Conservation (phyloP, 2,113 vertebrate species). For the Camelus bactrianus region DNA sequence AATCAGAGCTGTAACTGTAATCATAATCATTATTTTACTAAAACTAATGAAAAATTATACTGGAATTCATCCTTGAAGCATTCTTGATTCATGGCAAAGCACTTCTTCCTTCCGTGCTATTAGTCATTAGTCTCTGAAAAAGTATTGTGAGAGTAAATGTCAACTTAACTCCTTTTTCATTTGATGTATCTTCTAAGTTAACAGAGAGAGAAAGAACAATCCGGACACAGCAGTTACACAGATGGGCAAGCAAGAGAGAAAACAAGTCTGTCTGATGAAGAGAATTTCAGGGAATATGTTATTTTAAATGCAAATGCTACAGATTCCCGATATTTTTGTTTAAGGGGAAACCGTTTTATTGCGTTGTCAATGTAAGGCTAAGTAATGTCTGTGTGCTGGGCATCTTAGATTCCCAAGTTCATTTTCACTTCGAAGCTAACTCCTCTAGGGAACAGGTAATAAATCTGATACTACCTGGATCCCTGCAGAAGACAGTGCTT, state of each 20-base stretch:
- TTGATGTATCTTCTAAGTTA: conserved; percentile 16
- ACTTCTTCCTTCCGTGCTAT: neutral
- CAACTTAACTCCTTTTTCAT: conserved; percentile 67
- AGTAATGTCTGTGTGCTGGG: neutral
- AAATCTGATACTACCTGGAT: neutral
- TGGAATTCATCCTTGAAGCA: conserved; percentile 56
- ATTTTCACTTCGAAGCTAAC: conserved; percentile 49
- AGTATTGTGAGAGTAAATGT: conserved; percentile 51
- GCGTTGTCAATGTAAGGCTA: neutral
- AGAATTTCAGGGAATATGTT: neutral
- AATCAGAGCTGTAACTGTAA: conserved; percentile 62
- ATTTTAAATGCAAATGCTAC: conserved; percentile 35
- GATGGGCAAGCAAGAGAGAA: conserved; percentile 33
- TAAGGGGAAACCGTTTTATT: conserved; percentile 7
- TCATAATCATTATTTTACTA: conserved; percentile 62
- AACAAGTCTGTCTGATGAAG: conserved; percentile 68
- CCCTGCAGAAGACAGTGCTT: conserved; percentile 41
- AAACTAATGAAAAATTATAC: conserved; percentile 75
- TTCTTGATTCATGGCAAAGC: conserved; percentile 37
- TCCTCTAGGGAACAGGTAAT: conserved; percentile 36
- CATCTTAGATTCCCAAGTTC: neutral
- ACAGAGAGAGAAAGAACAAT: neutral
- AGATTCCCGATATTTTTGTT: neutral
- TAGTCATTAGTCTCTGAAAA: conserved; percentile 63
- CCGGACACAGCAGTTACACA: conserved; percentile 50